Conservation (phyloP, 2,888 invertebrate species). For the Drosophila atroscutellata region DNA sequence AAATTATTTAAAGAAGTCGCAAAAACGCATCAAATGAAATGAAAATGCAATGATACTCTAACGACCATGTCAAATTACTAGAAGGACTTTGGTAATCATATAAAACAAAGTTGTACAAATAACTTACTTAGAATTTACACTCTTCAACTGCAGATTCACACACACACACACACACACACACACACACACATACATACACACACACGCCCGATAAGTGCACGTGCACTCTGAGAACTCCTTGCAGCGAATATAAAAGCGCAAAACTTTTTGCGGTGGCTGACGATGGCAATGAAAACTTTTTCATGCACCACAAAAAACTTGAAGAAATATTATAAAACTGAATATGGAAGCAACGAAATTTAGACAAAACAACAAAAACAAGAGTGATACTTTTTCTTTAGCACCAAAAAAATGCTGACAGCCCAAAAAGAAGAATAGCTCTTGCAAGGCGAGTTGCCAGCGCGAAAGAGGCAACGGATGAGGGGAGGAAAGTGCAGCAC, state of each 20-base stretch:
- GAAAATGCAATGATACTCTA: not conserved
- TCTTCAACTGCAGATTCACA: constrained; percentile 4
- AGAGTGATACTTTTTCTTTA: constrained; percentile 72
- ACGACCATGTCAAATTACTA: constrained; percentile 15
- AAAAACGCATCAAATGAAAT: not conserved
- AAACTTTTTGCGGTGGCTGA: constrained; percentile 46
- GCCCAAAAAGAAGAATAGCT: constrained; percentile 39
- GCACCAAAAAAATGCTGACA: constrained; percentile 47
- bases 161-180: not conserved
- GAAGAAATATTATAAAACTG: constrained; percentile 72
- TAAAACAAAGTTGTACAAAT: constrained; percentile 15
- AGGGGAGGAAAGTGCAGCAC: constrained; percentile 2
- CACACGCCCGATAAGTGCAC: constrained; percentile 24
- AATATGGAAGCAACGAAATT: constrained; percentile 69
- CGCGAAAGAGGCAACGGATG: not conserved
- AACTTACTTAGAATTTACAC: constrained; percentile 19
- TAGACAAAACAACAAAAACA: constrained; percentile 52
- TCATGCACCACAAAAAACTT: constrained; percentile 55
- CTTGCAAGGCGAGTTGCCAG: not conserved
- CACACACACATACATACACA: not conserved
- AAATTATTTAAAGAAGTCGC: not conserved
- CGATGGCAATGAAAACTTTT: constrained; percentile 71
- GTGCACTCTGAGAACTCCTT: constrained; percentile 33
- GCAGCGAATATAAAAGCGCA: constrained; percentile 19
- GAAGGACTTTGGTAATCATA: constrained; percentile 25